A percentile compares a stretch with the other conserved stretches of the same genome.
These are phyloP conservation scores for Phaedon cochleariae DNA, from an alignment of 2,888 invertebrate species.

Conservation along the genomic window DNA sequence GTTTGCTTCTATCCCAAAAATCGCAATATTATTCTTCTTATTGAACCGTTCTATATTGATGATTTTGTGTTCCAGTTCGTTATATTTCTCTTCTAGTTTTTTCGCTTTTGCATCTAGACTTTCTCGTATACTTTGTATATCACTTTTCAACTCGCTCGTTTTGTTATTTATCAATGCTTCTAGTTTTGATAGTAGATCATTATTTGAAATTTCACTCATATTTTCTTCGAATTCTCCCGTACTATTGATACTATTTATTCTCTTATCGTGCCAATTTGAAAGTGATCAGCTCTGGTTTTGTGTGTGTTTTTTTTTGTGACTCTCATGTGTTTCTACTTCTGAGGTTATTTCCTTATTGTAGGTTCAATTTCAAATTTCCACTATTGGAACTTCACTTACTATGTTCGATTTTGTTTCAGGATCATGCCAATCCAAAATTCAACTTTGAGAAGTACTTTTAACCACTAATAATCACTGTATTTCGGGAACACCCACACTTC, in stretches of 20 bases:
- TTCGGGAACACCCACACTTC: too few species aligned
- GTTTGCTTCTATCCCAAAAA: background rate
- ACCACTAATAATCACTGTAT: too few species aligned
- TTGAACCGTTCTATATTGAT: background rate
- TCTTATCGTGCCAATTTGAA: too few species aligned
- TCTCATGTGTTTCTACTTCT: too few species aligned
- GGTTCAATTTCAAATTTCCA: too few species aligned
- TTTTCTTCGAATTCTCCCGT: background rate
- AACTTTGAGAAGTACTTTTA: too few species aligned
- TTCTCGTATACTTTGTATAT: background rate
- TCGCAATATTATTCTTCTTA: slow-evolving; percentile 5
- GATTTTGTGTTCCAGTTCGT: background rate
- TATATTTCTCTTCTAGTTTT: background rate
- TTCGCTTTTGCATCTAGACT: background rate
- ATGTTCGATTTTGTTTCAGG: too few species aligned
- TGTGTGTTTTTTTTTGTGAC: too few species aligned
- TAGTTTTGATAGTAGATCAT: background rate
- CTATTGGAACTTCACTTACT: too few species aligned
- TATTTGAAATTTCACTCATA: background rate
- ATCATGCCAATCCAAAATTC: too few species aligned
- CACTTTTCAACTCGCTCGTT: background rate
- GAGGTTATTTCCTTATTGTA: too few species aligned
- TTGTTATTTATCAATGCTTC: background rate
- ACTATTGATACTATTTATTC: background rate
- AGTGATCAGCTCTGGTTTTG: too few species aligned